phyloP scores from a whole-genome alignment of 2,797 vertebrate species.

The Crypturellus tataupa region DNA sequence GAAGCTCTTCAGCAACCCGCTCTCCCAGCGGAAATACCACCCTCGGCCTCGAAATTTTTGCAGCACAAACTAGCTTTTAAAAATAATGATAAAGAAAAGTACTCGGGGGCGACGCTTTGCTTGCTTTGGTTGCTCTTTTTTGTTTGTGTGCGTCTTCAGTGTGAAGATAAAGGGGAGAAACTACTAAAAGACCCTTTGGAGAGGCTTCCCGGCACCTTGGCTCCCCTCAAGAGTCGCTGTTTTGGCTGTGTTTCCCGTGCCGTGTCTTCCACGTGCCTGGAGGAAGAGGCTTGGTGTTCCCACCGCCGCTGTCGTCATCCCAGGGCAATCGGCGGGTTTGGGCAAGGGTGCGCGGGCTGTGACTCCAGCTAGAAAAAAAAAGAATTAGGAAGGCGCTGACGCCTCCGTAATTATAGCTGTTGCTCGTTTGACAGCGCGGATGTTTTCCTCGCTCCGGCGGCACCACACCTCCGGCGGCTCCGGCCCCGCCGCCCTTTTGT shows the following conservation, averaged over 20 bases:
- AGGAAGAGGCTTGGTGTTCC: constrained; percentile 75
- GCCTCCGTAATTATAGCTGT: constrained; percentile 84
- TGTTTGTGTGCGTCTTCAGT: neutral
- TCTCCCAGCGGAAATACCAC: neutral
- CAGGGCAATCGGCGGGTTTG: constrained; percentile 76
- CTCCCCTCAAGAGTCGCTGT: neutral
- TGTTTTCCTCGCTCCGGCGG: constrained; percentile 78
- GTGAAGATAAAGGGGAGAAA: neutral
- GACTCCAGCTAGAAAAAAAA: constrained; percentile 76
- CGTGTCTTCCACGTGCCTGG: constrained; percentile 75
- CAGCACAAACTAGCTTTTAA: neutral
- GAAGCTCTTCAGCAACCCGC: neutral
- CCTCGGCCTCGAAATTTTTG: neutral
- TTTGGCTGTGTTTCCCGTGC: neutral
- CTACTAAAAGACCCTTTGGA: neutral
- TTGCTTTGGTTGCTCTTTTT: neutral
- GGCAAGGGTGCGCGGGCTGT: constrained; percentile 70
- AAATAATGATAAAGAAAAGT: neutral
- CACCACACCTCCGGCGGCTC: constrained; percentile 74
- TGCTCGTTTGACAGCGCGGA: constrained; percentile 78
- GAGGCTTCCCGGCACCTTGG: neutral
- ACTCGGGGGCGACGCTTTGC: fast-evolving
- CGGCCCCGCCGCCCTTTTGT: neutral
- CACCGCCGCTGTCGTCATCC: constrained; percentile 63
- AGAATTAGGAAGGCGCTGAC: constrained; percentile 77